A percentile compares a stretch with the other conserved stretches of the same genome.
Evolutionary conservation across 2,888 invertebrate species (phyloP).

Genomic region (Xestia rhomboidea): DNA sequence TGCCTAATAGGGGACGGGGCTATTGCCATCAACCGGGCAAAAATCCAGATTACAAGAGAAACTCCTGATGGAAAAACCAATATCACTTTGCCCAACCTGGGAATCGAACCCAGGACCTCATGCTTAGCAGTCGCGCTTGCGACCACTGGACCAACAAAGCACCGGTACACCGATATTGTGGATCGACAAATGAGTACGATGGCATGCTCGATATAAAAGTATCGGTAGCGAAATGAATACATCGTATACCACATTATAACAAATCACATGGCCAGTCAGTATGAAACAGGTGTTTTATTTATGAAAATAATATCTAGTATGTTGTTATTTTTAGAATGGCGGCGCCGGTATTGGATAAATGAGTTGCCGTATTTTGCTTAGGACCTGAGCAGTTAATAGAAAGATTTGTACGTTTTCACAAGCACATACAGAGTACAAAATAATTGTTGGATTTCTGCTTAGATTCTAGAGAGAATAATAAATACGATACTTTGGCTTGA

Average conservation of each 20-base stretch:
- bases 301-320: background rate
- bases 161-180: background rate
- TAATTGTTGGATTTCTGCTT: background rate
- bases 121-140: too few species aligned
- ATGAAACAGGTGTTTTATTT: background rate
- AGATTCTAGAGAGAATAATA: background rate
- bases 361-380: background rate
- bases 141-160: too few species aligned
- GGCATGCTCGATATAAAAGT: background rate
- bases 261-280: background rate
- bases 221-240: background rate
- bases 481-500: background rate
- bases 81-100: too few species aligned
- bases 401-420: background rate
- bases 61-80: too few species aligned
- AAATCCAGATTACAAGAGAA: too few species aligned
- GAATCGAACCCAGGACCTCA: too few species aligned
- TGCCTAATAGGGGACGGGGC: too few species aligned
- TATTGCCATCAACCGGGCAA: too few species aligned
- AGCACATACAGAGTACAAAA: background rate
- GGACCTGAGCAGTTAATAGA: too few species aligned
- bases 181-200: background rate
- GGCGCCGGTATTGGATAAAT: too few species aligned
- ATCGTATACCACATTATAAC: background rate
- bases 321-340: background rate